Percentiles rank a stretch among this genome's conserved stretches.
Evolutionary conservation across 2,888 invertebrate species (phyloP).

Genomic region (Mesorhabditis sp.): DNA sequence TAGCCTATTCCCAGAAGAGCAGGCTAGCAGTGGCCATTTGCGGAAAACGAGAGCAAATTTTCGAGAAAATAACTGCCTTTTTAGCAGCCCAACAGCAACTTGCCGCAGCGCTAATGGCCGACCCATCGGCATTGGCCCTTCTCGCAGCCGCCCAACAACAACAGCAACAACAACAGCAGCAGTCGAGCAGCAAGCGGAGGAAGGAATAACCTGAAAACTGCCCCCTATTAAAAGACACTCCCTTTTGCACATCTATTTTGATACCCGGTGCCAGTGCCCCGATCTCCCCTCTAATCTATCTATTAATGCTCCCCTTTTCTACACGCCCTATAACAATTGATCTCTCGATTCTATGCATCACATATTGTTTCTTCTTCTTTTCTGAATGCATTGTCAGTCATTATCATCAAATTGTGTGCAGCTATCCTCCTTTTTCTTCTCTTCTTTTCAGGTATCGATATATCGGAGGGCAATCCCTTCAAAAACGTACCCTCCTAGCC

Average conservation of each 20-base stretch:
- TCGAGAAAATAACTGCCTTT: background rate
- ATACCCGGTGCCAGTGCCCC: background rate
- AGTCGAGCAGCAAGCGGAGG: background rate
- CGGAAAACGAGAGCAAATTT: no score
- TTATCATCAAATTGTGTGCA: background rate
- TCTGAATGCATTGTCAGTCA: no score
- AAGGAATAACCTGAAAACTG: background rate
- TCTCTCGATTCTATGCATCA: background rate
- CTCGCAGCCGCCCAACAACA: background rate
- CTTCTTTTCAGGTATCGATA: background rate
- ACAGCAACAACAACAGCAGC: background rate
- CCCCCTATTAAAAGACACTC: background rate
- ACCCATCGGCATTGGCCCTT: constrained; percentile 1
- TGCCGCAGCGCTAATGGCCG: background rate
- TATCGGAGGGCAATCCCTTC: background rate
- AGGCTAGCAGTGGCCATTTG: no score
- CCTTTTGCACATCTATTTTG: no score
- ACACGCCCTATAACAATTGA: background rate
- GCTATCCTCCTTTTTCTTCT: background rate
- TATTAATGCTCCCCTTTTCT: background rate
- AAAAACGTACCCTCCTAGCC: constrained; percentile 2
- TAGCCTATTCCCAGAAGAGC: no score
- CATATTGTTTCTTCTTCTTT: no score
- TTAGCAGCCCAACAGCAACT: background rate
- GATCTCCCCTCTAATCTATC: background rate